Conservation (phyloP, 2,113 vertebrate species). For the Scomber japonicus region DNA sequence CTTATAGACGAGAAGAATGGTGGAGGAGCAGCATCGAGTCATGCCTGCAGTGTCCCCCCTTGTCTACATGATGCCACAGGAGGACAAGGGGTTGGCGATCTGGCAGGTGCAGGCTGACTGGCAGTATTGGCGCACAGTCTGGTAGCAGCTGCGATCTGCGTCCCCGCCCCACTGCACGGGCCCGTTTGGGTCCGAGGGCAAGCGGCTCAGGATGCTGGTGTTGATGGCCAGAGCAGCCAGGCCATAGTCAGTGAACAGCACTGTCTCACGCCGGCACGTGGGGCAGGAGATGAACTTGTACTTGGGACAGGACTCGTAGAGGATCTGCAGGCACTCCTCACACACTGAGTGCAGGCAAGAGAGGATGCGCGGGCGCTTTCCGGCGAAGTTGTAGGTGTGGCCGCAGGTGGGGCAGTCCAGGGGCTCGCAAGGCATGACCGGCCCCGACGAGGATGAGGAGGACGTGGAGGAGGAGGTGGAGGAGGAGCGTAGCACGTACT, state of each 20-base stretch:
- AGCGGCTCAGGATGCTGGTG: conserved; percentile 96
- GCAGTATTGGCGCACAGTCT: conserved; percentile 99
- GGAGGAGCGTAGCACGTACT: conserved; percentile 91
- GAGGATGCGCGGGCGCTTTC: conserved; percentile 96
- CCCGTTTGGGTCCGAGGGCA: conserved; percentile 91
- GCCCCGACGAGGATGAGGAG: conserved; percentile 80
- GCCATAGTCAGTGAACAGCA: conserved; percentile 99
- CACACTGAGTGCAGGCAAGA: conserved; percentile 99
- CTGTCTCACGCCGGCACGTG: conserved; percentile 96
- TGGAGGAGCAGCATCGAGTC: conserved; percentile 48
- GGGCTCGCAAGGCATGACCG: conserved; percentile 91
- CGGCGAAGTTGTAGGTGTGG: conserved; percentile 96
- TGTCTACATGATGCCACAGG: conserved; percentile 98
- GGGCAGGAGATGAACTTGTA: conserved; percentile 99
- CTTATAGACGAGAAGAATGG: conserved; percentile 70
- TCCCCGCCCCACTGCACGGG: conserved; percentile 95
- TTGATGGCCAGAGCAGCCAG: conserved; percentile 97
- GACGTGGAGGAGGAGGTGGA: conserved; percentile 83
- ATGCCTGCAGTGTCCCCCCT: conserved; percentile 55
- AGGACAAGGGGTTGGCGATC: conserved; percentile 94
- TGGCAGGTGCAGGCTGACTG: conserved; percentile 98
- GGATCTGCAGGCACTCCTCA: conserved; percentile 98
- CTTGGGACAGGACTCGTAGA: conserved; percentile 99
- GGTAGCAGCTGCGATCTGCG: conserved; percentile 98
- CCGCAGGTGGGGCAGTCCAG: conserved; percentile 98